Evolutionary conservation across 2,113 vertebrate species (phyloP), one percentile per base, ranked within the genome.

Genomic region (Alces alces): DNA sequence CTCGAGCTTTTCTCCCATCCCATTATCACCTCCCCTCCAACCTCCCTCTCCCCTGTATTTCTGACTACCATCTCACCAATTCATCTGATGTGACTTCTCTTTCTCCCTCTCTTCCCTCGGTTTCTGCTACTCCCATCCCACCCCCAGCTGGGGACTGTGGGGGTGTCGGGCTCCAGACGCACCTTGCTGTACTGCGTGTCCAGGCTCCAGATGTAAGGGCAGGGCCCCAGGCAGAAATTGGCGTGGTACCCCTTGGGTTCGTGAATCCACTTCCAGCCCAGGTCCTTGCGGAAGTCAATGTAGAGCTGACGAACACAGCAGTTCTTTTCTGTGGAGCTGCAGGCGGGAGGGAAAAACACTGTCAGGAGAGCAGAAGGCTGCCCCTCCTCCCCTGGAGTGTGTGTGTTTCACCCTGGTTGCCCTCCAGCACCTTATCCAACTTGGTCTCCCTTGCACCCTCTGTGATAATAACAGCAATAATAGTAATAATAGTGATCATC

Each of bases 221-320:
- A 99, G 91, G 99, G 99, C 3, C 99, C 99, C 98, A 99, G 99
- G 98, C 99, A 99, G 98, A 99, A 99, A 98, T 99, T 99, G 93
- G 99, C 99, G 0, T 98, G 98, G 98, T 99, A 99, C 47, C 99
- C 99, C 39, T 99, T 99, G 39, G 99, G 99, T 86, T 99, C 98
- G 4, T 99, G 99, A 89, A 99, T 99, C 99, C 99, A 99, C 96
- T 99, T 99, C 99, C 99, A 99, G 66, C 99, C 99, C 93, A 99
- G 98, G 96, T 99, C 99, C 94, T 99, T 99, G 33, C 99, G 99
- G 98, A 99, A 99, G 98, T 99, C 99, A 1, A 99, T 99, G 98
- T 99, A 99, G 45, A 99, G 98, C 54, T 99, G 99, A 55, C 99
- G 97, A 43, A 99, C 99, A 6, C 99, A 99, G 97, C 99, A 99